Percentiles rank a stretch among this genome's conserved stretches.
Conservation (phyloP, 1,140 invertebrate species). For the Heliconius nattereri region DNA sequence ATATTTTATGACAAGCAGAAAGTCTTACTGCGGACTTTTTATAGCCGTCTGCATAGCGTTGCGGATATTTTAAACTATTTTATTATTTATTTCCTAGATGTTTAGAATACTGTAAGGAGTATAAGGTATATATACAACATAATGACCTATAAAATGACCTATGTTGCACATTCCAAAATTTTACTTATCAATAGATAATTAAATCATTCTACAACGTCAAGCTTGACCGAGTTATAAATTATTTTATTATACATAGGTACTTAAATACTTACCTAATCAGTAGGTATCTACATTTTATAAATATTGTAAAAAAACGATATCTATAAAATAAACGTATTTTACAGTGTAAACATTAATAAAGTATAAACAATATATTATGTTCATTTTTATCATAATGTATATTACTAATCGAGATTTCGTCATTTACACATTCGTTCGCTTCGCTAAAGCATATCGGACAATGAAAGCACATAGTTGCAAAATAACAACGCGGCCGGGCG, state of each 20-base stretch:
- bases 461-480: slow-evolving; percentile 45
- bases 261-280: neutral
- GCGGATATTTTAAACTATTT: slow-evolving; percentile 24
- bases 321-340: neutral
- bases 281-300: neutral
- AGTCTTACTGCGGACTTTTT: slow-evolving; percentile 25
- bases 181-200: neutral
- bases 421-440: slow-evolving; percentile 16
- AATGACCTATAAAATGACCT: neutral
- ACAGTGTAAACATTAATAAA: neutral
- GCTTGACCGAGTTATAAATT: neutral
- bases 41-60: slow-evolving; percentile 19
- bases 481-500: slow-evolving; percentile 47
- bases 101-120: neutral
- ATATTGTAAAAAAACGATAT: neutral
- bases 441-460: slow-evolving; percentile 31
- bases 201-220: neutral
- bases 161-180: neutral
- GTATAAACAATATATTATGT: neutral
- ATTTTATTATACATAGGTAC: neutral
- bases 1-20: slow-evolving; percentile 36
- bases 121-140: neutral
- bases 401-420: slow-evolving; percentile 14
- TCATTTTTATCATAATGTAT: neutral
- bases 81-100: slow-evolving; percentile 10